Evolutionary conservation across 2,113 vertebrate species (phyloP), one percentile per base, ranked within the genome.

Genomic region (Orthonyx spaldingii): DNA sequence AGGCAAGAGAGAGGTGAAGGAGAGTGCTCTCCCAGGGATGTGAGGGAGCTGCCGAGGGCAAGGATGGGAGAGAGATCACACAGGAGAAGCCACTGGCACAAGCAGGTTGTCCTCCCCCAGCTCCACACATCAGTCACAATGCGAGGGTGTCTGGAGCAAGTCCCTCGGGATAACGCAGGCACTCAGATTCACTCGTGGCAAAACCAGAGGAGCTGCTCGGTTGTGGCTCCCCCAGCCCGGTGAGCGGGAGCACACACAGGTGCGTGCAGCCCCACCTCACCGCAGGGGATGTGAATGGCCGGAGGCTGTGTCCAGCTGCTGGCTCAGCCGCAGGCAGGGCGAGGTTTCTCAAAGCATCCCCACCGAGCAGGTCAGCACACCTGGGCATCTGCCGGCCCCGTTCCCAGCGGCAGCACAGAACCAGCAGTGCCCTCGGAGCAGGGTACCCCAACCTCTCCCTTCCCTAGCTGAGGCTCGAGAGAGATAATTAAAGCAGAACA

Each of bases 181-280:
- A 3, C 28, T n/a, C 32, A 9, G n/a, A 42, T 17, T 57, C 21
- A 24, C 35, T 26, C 0, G 0, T 20, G 55, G 46, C 39, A 65
- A 69, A 86, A 11, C 6, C 72, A 41, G 69, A 57, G 60, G 32
- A 74, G 61, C 66, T 53, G 24, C 68, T 65, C 0, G 1, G 10
- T 4, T 11, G 68, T 3, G 5, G 35, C 46, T 74, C 27, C 16
- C 11, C 17, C 30, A 33, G 41, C 41, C 37, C 30, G 10, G 13
- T 11, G 87, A 50, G 37, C 0, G 14, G 22, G 56, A 87, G 56
- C 28, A 75, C 47, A 60, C 0, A 6, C 1, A 39, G 74, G 52
- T 10, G 33, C 17, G 61, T 3, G 0, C 3, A 41, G 59, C 64
- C 46, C 56, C 1, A 4, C 14, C 26, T 35, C 56, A 1, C 2